phyloP scores from a whole-genome alignment of 2,797 vertebrate species.

The Pampus argenteus region DNA sequence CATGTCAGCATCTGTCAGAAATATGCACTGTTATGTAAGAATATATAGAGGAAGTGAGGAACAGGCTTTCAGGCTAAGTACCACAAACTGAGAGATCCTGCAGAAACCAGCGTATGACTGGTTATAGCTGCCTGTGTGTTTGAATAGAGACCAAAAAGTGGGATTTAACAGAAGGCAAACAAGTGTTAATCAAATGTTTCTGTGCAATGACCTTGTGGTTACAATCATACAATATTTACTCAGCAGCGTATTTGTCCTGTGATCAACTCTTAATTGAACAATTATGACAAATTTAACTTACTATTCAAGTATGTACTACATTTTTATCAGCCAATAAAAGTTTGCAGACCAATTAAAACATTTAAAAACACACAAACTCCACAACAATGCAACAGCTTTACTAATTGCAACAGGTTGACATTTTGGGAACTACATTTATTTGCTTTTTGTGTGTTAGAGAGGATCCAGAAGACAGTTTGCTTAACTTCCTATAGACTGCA shows the following conservation, averaged over 20 bases:
- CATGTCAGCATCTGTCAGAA: slow-evolving; percentile 75
- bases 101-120: not conserved
- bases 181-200: not conserved
- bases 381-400: too few relatives aligned
- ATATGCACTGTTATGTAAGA: slow-evolving; percentile 74
- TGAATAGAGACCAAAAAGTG: not conserved
- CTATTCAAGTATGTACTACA: too few relatives aligned
- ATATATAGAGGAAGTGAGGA: slow-evolving; percentile 59
- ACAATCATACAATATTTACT: not conserved
- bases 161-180: not conserved
- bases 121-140: not conserved
- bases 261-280: not conserved
- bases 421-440: not conserved
- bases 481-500: not conserved
- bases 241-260: not conserved
- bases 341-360: too few relatives aligned
- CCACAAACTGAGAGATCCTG: slow-evolving; percentile 22
- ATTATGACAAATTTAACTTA: too few relatives aligned
- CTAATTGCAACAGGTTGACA: too few relatives aligned
- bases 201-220: not conserved
- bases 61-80: slow-evolving; percentile 35
- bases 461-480: not conserved
- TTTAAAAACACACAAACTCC: too few relatives aligned
- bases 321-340: too few relatives aligned
- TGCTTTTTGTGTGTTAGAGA: not conserved